Evolutionary conservation across 1,140 invertebrate species (phyloP), one percentile per base, ranked within the genome.

Genomic region (Pantala flavescens): DNA sequence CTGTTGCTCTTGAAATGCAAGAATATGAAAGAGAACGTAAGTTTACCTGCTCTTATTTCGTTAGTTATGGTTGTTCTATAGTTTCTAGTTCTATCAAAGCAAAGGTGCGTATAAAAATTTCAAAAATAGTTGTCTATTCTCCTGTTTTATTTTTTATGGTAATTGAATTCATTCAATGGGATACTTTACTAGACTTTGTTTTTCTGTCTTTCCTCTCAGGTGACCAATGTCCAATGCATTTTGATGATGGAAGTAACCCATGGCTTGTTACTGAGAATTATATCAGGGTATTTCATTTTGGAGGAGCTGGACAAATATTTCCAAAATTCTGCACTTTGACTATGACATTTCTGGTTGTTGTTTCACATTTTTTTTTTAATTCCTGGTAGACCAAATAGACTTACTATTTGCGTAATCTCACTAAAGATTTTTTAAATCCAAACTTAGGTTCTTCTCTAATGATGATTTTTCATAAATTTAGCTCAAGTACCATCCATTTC

Each of bases 151-250:
- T n/a, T n/a, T n/a, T n/a, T n/a, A n/a, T n/a, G n/a, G n/a, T n/a
- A n/a, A n/a, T n/a, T n/a, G n/a, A n/a, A n/a, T n/a, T n/a, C n/a
- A n/a, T n/a, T n/a, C n/a, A n/a, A n/a, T n/a, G n/a, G n/a, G n/a
- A n/a, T n/a, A n/a, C n/a, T n/a, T n/a, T n/a, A n/a, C n/a, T n/a
- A n/a, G n/a, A n/a, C n/a, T n/a, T n/a, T n/a, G n/a, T n/a, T n/a
- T n/a, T n/a, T n/a, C n/a, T 9, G 3, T 36, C 28, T 9, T 36
- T 36, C 28, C 78, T 81, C 82, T 71, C 78, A 90, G 88, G 90
- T 76, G 95, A 98, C 84, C 92, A 94, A 79, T 97, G 95, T 82
- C 95, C 95, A 0, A 95, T 97, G 94, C 89, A 91, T 81, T 97
- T 97, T 81, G 94, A 97, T 80, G 94, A 97, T 82, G 95, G 95